Evolutionary conservation across 2,888 invertebrate genomes (phyloP).

Genomic region (Papilio protenor): DNA sequence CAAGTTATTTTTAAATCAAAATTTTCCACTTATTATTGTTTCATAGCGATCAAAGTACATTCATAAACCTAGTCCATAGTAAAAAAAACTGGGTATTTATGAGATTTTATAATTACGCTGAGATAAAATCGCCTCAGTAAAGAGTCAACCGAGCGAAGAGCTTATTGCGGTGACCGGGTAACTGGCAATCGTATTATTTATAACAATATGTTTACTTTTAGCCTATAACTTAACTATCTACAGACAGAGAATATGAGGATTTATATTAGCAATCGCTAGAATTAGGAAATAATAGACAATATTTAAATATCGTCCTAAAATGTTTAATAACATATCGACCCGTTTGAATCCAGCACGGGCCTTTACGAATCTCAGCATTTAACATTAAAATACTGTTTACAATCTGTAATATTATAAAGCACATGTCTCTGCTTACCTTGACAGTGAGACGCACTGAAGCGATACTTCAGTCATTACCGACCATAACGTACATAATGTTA

Average conservation of each 20-base stretch:
- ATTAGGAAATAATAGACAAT: too few relatives aligned
- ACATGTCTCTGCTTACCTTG: conserved; percentile 49
- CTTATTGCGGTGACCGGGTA: conserved; percentile 4
- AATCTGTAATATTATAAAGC: background rate
- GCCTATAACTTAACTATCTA: background rate
- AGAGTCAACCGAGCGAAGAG: conserved; percentile 17
- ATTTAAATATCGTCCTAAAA: too few relatives aligned
- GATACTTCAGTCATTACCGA: conserved; percentile 45
- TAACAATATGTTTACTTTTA: background rate
- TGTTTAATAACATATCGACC: too few relatives aligned
- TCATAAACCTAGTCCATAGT: background rate
- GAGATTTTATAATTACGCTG: conserved; percentile 26
- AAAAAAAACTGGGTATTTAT: conserved; percentile 1
- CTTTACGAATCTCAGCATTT: too few relatives aligned
- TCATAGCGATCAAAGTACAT: background rate
- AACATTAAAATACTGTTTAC: background rate
- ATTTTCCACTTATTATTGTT: background rate
- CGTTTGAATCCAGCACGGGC: too few relatives aligned
- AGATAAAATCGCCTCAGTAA: conserved; percentile 21
- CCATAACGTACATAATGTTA: conserved; percentile 40
- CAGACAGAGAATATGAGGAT: background rate
- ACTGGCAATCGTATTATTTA: background rate
- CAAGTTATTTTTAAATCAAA: background rate
- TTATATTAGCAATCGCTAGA: background rate
- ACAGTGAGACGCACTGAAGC: conserved; percentile 52